These are phyloP conservation scores for Hipparchia sbordonii DNA, from an alignment of 2,888 invertebrate genomes.

Conservation along the genomic window DNA sequence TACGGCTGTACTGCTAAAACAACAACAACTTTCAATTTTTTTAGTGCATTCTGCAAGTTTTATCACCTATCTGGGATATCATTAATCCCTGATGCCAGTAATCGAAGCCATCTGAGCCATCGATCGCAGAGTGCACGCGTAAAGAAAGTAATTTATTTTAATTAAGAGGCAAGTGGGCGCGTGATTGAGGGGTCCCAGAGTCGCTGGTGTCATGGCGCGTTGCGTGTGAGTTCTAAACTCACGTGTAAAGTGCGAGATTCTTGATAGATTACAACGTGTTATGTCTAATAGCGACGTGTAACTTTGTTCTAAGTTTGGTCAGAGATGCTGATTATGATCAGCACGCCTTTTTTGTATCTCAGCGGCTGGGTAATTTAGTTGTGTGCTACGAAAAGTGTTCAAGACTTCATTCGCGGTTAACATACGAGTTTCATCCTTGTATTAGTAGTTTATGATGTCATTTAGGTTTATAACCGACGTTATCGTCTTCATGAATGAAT, in stretches of 20 bases:
- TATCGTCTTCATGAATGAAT: too few relatives aligned
- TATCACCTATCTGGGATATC: too few relatives aligned
- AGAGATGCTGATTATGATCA: background rate
- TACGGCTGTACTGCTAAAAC: too few relatives aligned
- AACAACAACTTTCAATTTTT: too few relatives aligned
- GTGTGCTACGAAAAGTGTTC: too few relatives aligned
- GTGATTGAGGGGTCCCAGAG: background rate
- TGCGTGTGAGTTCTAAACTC: background rate
- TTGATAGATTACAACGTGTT: background rate
- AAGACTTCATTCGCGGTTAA: too few relatives aligned
- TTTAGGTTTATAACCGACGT: too few relatives aligned
- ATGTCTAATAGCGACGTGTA: background rate
- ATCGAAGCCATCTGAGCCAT: background rate
- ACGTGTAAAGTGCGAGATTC: background rate
- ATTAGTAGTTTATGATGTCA: too few relatives aligned
- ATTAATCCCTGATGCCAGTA: background rate
- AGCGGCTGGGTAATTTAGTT: too few relatives aligned
- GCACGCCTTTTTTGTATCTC: background rate
- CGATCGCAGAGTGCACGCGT: background rate
- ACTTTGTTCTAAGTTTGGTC: background rate
- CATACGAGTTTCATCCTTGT: too few relatives aligned
- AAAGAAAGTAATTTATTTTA: constrained; percentile 4
- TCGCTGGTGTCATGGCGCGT: background rate
- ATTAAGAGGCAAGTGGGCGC: background rate
- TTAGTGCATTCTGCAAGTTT: too few relatives aligned